phyloP scores from a whole-genome alignment of 1,140 invertebrate genomes.

The Drosophila orena region DNA sequence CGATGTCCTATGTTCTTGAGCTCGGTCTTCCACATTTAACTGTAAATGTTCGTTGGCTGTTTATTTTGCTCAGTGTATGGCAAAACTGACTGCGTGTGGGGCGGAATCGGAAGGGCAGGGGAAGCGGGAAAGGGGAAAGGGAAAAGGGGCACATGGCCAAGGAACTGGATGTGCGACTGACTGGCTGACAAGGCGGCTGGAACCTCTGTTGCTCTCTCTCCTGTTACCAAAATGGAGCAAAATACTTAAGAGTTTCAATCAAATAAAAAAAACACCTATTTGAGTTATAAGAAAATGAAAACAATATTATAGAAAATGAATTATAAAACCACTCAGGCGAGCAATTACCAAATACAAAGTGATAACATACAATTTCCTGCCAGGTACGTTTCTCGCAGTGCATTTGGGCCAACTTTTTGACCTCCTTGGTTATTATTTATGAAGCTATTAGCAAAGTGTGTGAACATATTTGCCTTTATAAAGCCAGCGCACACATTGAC shows the following conservation, averaged over 20 bases:
- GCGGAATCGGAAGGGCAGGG: constrained; percentile 23
- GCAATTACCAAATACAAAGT: no score
- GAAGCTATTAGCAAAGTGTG: constrained; percentile 84
- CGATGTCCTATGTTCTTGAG: no score
- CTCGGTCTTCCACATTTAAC: no score
- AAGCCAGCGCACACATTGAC: constrained; percentile 42
- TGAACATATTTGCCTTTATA: constrained; percentile 82
- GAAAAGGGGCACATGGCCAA: constrained; percentile 7
- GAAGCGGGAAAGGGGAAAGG: constrained; percentile 4
- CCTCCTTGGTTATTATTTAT: constrained; percentile 84
- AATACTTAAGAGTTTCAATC: neutral
- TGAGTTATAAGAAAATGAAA: neutral
- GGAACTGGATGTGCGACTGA: constrained; percentile 47
- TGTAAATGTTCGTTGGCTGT: no score
- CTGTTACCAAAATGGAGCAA: constrained; percentile 48
- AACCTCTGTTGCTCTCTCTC: constrained; percentile 25
- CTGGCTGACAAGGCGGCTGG: constrained; percentile 47
- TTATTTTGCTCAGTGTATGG: neutral
- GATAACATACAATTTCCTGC: no score
- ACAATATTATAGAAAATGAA: neutral
- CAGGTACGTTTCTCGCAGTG: constrained; percentile 46
- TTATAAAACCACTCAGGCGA: no score
- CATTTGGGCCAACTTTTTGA: constrained; percentile 56
- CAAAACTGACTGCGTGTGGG: constrained; percentile 51
- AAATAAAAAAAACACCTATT: neutral